Evolutionary conservation across 2,113 vertebrate genomes (phyloP).

Genomic region (Hystrix cristata): DNA sequence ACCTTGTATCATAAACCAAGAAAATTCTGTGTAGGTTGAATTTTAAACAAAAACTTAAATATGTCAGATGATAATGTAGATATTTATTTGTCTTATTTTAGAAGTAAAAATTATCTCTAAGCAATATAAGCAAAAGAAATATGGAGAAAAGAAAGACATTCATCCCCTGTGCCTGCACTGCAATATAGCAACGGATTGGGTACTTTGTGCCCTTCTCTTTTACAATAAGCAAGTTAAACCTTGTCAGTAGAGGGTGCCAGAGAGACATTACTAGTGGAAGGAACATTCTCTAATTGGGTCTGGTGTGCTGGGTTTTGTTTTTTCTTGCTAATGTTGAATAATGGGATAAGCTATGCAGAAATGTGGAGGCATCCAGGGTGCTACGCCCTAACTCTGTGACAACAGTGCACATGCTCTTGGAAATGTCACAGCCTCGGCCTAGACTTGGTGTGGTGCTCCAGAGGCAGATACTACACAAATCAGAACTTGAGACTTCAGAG

Average conservation of each 20-base stretch:
- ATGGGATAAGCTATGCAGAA: neutral
- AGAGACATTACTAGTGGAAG: neutral
- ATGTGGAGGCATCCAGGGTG: neutral
- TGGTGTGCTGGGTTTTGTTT: neutral
- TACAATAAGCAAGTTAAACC: neutral
- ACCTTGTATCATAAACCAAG: neutral
- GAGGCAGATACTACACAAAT: neutral
- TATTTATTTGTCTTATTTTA: constrained; percentile 5
- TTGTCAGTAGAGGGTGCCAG: neutral
- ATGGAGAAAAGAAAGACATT: neutral
- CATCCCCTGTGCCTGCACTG: neutral
- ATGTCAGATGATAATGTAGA: neutral
- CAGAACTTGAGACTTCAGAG: neutral
- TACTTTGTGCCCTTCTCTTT: neutral
- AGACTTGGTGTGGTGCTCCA: neutral
- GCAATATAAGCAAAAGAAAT: neutral
- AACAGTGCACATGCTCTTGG: neutral
- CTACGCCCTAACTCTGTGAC: neutral
- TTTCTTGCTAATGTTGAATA: neutral
- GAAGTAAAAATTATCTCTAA: constrained; percentile 19
- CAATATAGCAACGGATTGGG: neutral
- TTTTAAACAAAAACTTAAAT: constrained; percentile 45
- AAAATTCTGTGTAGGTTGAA: neutral
- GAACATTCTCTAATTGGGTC: neutral
- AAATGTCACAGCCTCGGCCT: neutral